phyloP scores from a whole-genome alignment of 2,888 invertebrate species.

The Therioaphis trifolii region DNA sequence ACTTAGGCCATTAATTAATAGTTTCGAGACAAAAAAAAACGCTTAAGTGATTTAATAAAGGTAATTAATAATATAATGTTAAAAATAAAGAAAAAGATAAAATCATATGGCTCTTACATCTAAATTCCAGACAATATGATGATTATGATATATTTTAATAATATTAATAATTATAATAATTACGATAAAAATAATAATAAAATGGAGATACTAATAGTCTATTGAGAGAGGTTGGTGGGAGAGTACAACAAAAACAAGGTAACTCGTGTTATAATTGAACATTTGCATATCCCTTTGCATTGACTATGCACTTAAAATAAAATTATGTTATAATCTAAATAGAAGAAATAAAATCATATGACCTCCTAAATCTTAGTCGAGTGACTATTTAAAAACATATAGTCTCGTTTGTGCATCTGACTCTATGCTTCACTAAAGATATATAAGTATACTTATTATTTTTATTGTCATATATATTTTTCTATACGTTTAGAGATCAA shows the following conservation, averaged over 20 bases:
- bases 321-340: conserved; percentile 11
- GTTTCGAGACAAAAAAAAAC: conserved; percentile 11
- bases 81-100: background rate
- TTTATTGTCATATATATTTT: conserved; percentile 27
- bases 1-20: background rate
- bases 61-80: background rate
- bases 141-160: background rate
- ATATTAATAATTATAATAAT: background rate
- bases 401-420: background rate
- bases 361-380: background rate
- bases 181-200: background rate
- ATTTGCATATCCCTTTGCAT: background rate
- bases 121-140: background rate
- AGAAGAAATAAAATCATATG: background rate
- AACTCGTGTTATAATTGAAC: conserved; percentile 20
- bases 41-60: background rate
- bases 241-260: conserved; percentile 27
- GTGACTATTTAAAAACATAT: background rate
- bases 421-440: background rate
- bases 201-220: background rate
- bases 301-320: background rate
- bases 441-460: conserved; percentile 5
- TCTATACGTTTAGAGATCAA: conserved; percentile 47
- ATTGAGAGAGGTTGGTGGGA: background rate
- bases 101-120: background rate